Evolutionary conservation across 2,888 invertebrate species (phyloP), one percentile per base, ranked within the genome.

Genomic region (Caenorhabditis virilis): DNA sequence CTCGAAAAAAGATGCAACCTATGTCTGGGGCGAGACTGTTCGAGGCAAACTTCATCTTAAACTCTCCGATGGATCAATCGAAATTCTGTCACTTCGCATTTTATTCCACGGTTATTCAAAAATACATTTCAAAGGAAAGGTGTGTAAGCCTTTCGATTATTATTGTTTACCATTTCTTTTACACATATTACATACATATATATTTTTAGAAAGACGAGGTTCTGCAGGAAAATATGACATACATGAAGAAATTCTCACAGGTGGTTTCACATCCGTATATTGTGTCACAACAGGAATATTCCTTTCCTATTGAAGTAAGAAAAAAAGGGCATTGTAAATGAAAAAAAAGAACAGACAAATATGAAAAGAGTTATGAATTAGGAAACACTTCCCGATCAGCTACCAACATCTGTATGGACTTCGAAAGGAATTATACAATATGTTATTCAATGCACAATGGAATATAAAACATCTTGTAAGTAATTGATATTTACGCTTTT

Each of bases 21-120:
- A 57, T 20, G 47, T 38, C 23, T 65, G 65, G 47, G 66, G 70
- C 13, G 70, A 70, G 16, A 56, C 54, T n/a, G 47, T 70, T 2
- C 49, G 41, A 48, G 70, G 70, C 5, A 63, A 62, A 27, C 47
- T 70, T 1, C 27, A 66, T 26, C 9, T 70, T 20, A 66, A 63
- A 48, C 38, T 70, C 2, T 50, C 54, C 5, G 55, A 66, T 15
- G 66, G 66, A 13, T 57, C 52, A 26, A 55, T 70, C 13, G 58
- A 59, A 27, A 66, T 70, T 7, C 56, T 56, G 6, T 57, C 66
- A 15, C 53, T 70, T 26, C 70, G 70, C 16, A 45, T 70, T 25
- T 25, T 65, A 15, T 54, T 70, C 15, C 56, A 70, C 41, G 70
- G 70, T n/a, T 60, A 60, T 27, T 59, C 55, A 7, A 65, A 65